Evolutionary conservation across 2,888 invertebrate species (phyloP).

Genomic region (Caenorhabditis uteleia): DNA sequence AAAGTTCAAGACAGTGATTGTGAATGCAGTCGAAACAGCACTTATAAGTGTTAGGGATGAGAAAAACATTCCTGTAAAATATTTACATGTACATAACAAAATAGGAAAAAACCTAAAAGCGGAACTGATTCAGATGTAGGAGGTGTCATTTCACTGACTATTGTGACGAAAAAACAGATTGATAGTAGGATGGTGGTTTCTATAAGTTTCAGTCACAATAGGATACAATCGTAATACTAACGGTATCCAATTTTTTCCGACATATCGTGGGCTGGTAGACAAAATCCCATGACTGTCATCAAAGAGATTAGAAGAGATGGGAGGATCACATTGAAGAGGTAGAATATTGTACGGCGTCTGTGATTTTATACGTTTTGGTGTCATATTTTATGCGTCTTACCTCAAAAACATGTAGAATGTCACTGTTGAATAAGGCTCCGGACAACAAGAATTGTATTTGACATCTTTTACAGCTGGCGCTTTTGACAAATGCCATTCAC

Average conservation of each 20-base stretch:
- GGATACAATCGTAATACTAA: conserved; percentile 6
- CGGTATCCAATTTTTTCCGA: conserved; percentile 64
- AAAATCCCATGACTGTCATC: conserved; percentile 66
- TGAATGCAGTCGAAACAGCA: conserved; percentile 59
- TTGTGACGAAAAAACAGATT: conserved; percentile 94
- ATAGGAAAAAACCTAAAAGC: conserved; percentile 36
- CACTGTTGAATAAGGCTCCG: conserved; percentile 75
- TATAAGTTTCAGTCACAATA: not conserved
- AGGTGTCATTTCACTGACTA: conserved; percentile 96
- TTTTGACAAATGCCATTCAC: conserved; percentile 58
- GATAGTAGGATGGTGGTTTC: conserved; percentile 76
- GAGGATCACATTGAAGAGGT: conserved; percentile 59
- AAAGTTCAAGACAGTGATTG: conserved; percentile 59
- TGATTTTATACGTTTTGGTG: not conserved
- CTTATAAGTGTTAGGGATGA: conserved; percentile 58
- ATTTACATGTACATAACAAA: conserved; percentile 2
- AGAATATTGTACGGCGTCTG: conserved; percentile 56
- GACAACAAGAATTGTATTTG: conserved; percentile 80
- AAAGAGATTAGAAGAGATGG: conserved; percentile 62
- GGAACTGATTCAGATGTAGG: conserved; percentile 81
- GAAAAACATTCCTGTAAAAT: conserved; percentile 57
- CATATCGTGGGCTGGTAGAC: conserved; percentile 64
- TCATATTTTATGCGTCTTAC: conserved; percentile 7
- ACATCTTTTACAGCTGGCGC: conserved; percentile 70
- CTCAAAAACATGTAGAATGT: conserved; percentile 56